Percentiles rank a stretch among this genome's conserved stretches.
These are phyloP conservation scores for Anhinga rufa DNA, from an alignment of 2,113 vertebrate species.

Conservation along the genomic window DNA sequence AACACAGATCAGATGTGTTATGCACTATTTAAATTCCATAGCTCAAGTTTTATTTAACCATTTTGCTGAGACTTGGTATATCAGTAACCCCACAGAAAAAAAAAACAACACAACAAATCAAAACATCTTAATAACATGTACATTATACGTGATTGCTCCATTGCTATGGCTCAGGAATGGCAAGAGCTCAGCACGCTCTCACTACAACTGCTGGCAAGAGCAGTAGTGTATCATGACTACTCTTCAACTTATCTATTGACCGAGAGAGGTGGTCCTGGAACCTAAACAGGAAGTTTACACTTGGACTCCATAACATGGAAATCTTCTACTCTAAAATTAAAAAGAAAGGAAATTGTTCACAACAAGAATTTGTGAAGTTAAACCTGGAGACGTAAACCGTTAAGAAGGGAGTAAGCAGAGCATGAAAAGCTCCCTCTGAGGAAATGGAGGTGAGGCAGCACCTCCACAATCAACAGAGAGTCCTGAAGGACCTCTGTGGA, in stretches of 20 bases:
- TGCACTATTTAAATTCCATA: background rate
- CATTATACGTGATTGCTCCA: background rate
- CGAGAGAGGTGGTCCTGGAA: background rate
- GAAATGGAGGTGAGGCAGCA: background rate
- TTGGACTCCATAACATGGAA: background rate
- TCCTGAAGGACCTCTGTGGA: background rate
- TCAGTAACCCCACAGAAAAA: background rate
- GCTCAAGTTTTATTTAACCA: background rate
- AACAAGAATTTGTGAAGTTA: background rate
- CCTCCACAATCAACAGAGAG: background rate
- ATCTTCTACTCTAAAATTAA: background rate
- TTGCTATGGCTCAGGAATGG: fast-evolving
- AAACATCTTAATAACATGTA: background rate
- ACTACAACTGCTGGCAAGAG: background rate
- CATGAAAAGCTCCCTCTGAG: background rate
- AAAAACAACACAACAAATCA: no score
- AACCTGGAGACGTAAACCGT: background rate
- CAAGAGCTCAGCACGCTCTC: background rate
- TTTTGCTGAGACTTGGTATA: background rate
- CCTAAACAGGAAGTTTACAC: background rate
- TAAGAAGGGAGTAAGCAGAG: background rate
- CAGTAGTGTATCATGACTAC: background rate
- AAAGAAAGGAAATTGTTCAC: background rate
- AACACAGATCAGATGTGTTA: background rate
- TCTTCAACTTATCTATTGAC: background rate